Percentiles rank a stretch among this genome's conserved stretches.
Evolutionary conservation across 2,888 invertebrate genomes (phyloP).

Genomic region (Oscheius sp.): DNA sequence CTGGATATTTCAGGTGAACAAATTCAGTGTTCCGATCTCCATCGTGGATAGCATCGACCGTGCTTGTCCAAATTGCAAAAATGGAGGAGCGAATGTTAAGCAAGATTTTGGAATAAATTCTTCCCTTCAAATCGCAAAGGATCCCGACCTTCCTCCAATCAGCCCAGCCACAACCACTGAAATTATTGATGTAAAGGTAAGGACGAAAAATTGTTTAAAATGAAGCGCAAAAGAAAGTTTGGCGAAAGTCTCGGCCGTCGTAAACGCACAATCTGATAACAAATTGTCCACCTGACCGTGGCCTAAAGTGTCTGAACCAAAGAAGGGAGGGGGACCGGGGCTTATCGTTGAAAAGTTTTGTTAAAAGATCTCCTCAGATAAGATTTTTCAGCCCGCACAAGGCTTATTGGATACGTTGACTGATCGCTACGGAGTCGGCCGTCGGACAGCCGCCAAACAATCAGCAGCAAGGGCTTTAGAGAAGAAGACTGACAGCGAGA

Average conservation of each 20-base stretch:
- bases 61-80: conserved; percentile 43
- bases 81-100: neutral
- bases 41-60: conserved; percentile 41
- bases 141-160: conserved; percentile 14
- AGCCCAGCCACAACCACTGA: conserved; percentile 14
- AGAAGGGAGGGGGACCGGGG: neutral
- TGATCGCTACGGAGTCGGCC: neutral
- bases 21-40: conserved; percentile 41
- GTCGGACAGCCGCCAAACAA: conserved; percentile 26
- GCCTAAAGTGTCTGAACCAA: too few relatives aligned
- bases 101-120: too few relatives aligned
- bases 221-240: conserved; percentile 3
- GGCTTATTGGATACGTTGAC: neutral
- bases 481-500: neutral
- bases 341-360: neutral
- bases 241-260: too few relatives aligned
- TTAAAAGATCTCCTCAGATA: neutral
- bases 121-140: too few relatives aligned
- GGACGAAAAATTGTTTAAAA: neutral
- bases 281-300: neutral
- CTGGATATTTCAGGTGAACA: conserved; percentile 33
- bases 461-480: conserved; percentile 13
- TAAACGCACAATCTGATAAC: conserved; percentile 17
- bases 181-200: conserved; percentile 24
- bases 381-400: neutral